A percentile compares a stretch with the other conserved stretches of the same genome.
phyloP scores from a whole-genome alignment of 2,888 invertebrate species.

The Platycheirus rosarum region DNA sequence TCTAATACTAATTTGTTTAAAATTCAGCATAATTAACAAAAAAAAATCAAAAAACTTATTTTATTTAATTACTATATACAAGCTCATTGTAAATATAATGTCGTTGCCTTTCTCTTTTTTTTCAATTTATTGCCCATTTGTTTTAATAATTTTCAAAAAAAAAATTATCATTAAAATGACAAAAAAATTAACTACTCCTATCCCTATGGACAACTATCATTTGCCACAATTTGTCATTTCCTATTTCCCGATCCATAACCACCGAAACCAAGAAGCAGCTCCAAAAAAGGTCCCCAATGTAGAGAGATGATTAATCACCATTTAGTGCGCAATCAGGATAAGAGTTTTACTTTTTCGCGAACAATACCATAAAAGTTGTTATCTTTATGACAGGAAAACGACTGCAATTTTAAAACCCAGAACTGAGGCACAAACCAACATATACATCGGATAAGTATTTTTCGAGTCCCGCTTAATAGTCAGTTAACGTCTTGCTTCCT shows the following conservation, averaged over 20 bases:
- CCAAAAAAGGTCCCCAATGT: constrained; percentile 31
- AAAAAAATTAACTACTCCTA: constrained; percentile 39
- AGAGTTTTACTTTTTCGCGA: constrained; percentile 35
- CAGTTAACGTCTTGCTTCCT: constrained; percentile 36
- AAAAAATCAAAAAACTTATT: too few relatives aligned
- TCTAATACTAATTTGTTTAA: too few relatives aligned
- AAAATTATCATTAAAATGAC: constrained; percentile 30
- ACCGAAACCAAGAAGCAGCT: background rate
- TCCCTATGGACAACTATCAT: constrained; percentile 36
- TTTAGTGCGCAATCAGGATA: constrained; percentile 54
- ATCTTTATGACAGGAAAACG: constrained; percentile 46
- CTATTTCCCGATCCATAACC: constrained; percentile 37
- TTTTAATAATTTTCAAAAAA: constrained; percentile 22
- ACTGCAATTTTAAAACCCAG: constrained; percentile 10
- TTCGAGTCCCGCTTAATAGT: too few relatives aligned
- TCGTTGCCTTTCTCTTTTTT: too few relatives aligned
- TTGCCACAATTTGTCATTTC: constrained; percentile 70
- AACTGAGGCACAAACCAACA: too few relatives aligned
- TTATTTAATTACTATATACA: too few relatives aligned
- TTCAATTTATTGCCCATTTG: background rate
- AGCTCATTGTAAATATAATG: too few relatives aligned
- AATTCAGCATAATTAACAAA: too few relatives aligned
- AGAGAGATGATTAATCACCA: constrained; percentile 65
- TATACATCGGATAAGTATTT: too few relatives aligned
- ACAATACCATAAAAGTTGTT: constrained; percentile 35